A percentile compares a stretch with the other conserved stretches of the same genome.
Conservation (phyloP, 1,140 invertebrate species). For the Linepithema humile region DNA sequence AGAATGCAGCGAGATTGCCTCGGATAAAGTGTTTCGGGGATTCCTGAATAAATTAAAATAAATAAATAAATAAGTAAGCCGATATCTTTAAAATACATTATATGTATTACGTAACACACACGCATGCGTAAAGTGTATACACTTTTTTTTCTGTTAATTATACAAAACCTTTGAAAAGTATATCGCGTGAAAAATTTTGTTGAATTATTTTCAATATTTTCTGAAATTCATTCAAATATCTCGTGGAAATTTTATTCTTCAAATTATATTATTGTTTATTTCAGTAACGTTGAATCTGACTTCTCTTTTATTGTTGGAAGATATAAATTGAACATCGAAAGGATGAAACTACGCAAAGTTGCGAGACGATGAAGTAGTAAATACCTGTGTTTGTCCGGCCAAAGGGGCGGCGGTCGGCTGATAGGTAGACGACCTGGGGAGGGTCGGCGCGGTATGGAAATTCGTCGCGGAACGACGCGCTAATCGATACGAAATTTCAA, state of each 20-base stretch:
- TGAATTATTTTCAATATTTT: background rate
- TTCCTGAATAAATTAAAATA: slow-evolving; percentile 3
- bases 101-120: too few species aligned
- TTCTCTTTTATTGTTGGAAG: too few species aligned
- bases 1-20: slow-evolving; percentile 25
- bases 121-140: too few species aligned
- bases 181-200: too few species aligned
- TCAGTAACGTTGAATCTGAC: too few species aligned
- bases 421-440: slow-evolving; percentile 55
- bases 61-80: background rate
- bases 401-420: slow-evolving; percentile 57
- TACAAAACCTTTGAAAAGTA: too few species aligned
- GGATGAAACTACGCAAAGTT: background rate
- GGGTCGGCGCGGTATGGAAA: slow-evolving; percentile 40
- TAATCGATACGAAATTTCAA: slow-evolving; percentile 74
- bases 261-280: background rate
- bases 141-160: too few species aligned
- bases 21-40: slow-evolving; percentile 14
- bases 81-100: background rate
- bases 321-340: too few species aligned
- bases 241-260: background rate
- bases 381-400: background rate
- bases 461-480: slow-evolving; percentile 38
- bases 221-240: background rate
- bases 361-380: slow-evolving; percentile 25